A percentile compares a stretch with the other conserved stretches of the same genome.
Conservation (phyloP, 2,888 invertebrate genomes). For the Rhodophaea formosa region DNA sequence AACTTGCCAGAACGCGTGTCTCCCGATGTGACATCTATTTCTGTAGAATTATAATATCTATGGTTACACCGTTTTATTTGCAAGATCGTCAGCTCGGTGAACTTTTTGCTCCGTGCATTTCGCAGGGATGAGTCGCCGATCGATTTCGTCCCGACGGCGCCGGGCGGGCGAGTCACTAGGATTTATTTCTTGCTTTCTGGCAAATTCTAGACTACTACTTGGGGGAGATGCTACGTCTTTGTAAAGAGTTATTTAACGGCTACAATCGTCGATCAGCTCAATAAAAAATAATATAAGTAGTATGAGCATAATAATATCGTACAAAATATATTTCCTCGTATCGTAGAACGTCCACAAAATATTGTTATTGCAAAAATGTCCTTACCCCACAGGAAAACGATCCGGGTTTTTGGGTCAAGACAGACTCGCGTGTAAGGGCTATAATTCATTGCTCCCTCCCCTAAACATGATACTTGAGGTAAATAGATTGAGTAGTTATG, state of each 20-base stretch:
- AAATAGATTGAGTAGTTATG: no score
- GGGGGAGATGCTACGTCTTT: background rate
- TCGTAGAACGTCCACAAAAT: background rate
- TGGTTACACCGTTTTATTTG: no score
- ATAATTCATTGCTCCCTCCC: background rate
- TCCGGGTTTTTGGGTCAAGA: conserved; percentile 5
- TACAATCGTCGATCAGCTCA: no score
- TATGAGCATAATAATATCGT: background rate
- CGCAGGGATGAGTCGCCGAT: conserved; percentile 1
- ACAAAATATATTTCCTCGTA: background rate
- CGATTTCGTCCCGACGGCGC: conserved; percentile 7
- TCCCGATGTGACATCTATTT: no score
- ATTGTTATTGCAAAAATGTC: background rate
- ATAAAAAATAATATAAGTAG: no score
- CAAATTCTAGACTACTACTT: background rate
- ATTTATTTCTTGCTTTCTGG: conserved; percentile 1
- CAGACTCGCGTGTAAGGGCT: background rate
- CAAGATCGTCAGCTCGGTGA: background rate
- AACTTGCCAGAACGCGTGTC: no score
- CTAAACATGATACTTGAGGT: background rate
- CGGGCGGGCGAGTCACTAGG: background rate
- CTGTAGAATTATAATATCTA: no score
- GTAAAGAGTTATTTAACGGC: background rate
- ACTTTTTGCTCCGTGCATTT: conserved; percentile 1
- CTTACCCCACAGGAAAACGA: background rate